Evolutionary conservation across 2,113 vertebrate species (phyloP), one percentile per base, ranked within the genome.

Genomic region (Butastur rufipennis): DNA sequence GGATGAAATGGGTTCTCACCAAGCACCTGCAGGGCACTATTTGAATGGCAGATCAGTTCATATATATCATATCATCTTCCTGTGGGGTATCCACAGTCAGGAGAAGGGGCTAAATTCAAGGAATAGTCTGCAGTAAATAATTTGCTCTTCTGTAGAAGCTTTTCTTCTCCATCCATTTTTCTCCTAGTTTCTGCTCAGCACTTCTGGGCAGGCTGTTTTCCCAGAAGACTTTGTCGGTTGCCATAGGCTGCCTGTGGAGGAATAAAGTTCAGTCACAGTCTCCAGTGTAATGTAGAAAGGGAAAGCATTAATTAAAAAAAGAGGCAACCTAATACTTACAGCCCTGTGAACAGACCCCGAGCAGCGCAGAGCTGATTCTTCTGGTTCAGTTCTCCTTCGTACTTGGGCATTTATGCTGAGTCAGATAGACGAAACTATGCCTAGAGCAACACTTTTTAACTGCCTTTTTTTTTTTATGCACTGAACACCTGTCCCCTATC

Each of bases 251-350:
- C 77, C 77, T 85, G 70, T 68, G 79, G 66, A 89, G 67, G 59
- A 92, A 88, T 80, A 48, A 90, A 95, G 48, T 75, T 96, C 86
- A 80, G 61, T 67, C 65, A 74, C 84, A 65, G 78, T 80, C 83
- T 89, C 81, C 62, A 80, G 53, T 34, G 78, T 58, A 95, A 77
- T 34, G 86, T 42, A 88, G 42, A 85, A 95, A 94, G 58, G 66
- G 36, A 91, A 95, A 91, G 38, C 17, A 92, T 90, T 93, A 96
- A 94, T 94, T 97, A 82, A 93, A 89, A 89, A 88, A 71, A 61
- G 53, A 90, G 14, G n/a, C 20, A 94, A 19, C 31, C 62, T 72
- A 85, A 72, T 75, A 83, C 74, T 65, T 78, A 56, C n/a, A 82
- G 27, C 43, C 72, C 56, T 42, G 34, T 68, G 88, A 91, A 85